A percentile compares a stretch with the other conserved stretches of the same genome.
These are phyloP conservation scores for Leuctra nigra DNA, from an alignment of 2,888 invertebrate genomes.

Conservation along the genomic window DNA sequence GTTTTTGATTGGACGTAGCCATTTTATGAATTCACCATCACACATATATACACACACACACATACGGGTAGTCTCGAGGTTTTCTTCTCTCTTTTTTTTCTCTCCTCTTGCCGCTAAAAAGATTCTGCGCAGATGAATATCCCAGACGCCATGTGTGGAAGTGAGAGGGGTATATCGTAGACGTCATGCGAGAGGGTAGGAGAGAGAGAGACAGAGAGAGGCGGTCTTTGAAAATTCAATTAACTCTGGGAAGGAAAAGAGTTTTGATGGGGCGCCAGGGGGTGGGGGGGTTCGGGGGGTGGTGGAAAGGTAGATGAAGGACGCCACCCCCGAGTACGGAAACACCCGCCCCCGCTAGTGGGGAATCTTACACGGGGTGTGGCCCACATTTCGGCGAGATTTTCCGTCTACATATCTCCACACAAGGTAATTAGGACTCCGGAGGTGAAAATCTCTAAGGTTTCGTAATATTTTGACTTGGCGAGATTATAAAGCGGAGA, in stretches of 20 bases:
- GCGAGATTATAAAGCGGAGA: too few species aligned
- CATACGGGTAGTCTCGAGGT: constrained; percentile 3
- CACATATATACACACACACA: constrained; percentile 16
- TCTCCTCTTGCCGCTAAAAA: constrained; percentile 23
- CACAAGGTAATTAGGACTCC: too few species aligned
- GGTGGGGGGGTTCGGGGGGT: too few species aligned
- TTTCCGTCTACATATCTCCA: too few species aligned
- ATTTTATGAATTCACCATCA: constrained; percentile 30
- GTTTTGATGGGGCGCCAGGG: constrained; percentile 26
- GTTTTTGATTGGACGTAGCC: constrained; percentile 31
- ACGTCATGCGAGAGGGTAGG: too few species aligned
- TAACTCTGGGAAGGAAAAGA: constrained; percentile 29
- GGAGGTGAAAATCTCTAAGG: too few species aligned
- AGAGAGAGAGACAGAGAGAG: too few species aligned
- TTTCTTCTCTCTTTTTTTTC: constrained; percentile 21
- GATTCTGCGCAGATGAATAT: constrained; percentile 24
- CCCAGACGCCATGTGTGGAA: too few species aligned
- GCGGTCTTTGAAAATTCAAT: constrained; percentile 31
- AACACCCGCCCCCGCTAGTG: background rate
- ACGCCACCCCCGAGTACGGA: constrained; percentile 21
- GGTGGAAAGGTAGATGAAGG: constrained; percentile 22
- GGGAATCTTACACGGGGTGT: constrained; percentile 7
- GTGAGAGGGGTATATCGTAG: too few species aligned
- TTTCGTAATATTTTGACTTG: too few species aligned
- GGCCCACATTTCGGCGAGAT: too few species aligned